Base-by-base conservation (phyloP, 2,797 vertebrate species). In the Protonibea diacanthus region DNA sequence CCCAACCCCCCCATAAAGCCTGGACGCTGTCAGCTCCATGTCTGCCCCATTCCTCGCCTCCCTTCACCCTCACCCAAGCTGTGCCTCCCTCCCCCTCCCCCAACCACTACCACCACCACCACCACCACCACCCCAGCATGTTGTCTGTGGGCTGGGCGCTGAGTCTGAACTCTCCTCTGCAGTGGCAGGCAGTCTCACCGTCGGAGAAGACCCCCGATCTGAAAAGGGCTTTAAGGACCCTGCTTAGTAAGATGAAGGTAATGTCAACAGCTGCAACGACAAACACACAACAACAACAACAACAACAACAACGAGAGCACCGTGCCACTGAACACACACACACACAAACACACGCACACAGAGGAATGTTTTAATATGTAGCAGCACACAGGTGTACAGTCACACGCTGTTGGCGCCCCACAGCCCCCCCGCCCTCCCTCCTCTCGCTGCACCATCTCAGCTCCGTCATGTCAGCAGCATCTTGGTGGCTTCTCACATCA, bases 161-260 rank as follows among this genome's bases (percentile, higher is more conserved):
- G 92, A 95, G 95, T 95, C 57, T 95, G 90, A 88, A 94, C 94
- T 95, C 93, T 95, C 94, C 94, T 96, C 93, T 93, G 87, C 94
- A 95, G 95, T 96, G 95, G 95, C 95, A 95, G 94, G 94, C 95
- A 5, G 95, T 95, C 81, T 96, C 95, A 20, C 95, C 95, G 58
- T 95, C 95, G 94, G 95, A 96, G 95, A 96, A 96, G 95, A 96
- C 95, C 90, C 95, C 95, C 78, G 95, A 96, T 94, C 94, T 96
- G 94, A 96, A 96, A 95, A 95, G 95, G 93, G 95, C 95, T 82
- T 95, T 96, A 95, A 94, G 95, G 95, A 96, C 94, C 89, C 93
- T 96, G 90, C 95, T 96, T 95, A 96, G 95, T 96, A 96, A 96
- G 89, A 96, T 96, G 94, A 96, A 96, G 95, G 95, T 96, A 96